These are phyloP conservation scores for Cassiopea andromeda DNA, from an alignment of 30 jellyfish, hydroid and myxozoan genomes.

Conservation along the genomic window DNA sequence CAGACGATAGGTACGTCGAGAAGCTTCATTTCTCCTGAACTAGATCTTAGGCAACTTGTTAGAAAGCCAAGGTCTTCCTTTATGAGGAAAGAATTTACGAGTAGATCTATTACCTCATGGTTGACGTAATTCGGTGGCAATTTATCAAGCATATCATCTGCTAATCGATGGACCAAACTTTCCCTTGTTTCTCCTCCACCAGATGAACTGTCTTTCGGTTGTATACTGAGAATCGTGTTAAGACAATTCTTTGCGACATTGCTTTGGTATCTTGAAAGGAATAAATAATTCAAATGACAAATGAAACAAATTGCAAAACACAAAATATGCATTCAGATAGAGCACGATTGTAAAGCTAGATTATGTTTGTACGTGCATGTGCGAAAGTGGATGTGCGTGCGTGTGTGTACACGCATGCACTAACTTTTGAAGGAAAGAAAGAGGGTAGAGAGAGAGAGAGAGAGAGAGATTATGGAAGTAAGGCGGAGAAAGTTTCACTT, in stretches of 20 bases:
- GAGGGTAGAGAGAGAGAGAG: too few relatives aligned
- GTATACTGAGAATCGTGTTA: slow-evolving; percentile 77
- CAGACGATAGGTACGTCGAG: too few relatives aligned
- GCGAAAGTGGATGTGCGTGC: too few relatives aligned
- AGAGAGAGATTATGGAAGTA: too few relatives aligned
- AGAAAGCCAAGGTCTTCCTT: too few relatives aligned
- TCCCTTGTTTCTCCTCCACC: slow-evolving; percentile 92
- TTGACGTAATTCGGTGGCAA: slow-evolving; percentile 73
- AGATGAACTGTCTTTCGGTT: slow-evolving; percentile 87
- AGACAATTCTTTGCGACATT: slow-evolving; percentile 81
- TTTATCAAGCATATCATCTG: slow-evolving; percentile 87
- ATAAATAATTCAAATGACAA: not conserved
- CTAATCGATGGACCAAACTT: slow-evolving; percentile 77
- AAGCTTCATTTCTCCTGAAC: too few relatives aligned
- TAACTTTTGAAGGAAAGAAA: too few relatives aligned
- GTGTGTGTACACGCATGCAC: too few relatives aligned
- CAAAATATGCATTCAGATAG: not conserved
- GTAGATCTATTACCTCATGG: slow-evolving; percentile 64
- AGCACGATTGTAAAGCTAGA: too few relatives aligned
- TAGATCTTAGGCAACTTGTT: too few relatives aligned
- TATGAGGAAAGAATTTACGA: not conserved
- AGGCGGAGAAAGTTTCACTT: too few relatives aligned
- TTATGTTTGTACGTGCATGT: too few relatives aligned
- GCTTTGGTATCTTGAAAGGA: slow-evolving; percentile 75
- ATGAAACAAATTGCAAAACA: not conserved